A percentile compares a stretch with the other conserved stretches of the same genome.
Evolutionary conservation across 92 coral and sea anemone species (phyloP).

Genomic region (Porites lobata): DNA sequence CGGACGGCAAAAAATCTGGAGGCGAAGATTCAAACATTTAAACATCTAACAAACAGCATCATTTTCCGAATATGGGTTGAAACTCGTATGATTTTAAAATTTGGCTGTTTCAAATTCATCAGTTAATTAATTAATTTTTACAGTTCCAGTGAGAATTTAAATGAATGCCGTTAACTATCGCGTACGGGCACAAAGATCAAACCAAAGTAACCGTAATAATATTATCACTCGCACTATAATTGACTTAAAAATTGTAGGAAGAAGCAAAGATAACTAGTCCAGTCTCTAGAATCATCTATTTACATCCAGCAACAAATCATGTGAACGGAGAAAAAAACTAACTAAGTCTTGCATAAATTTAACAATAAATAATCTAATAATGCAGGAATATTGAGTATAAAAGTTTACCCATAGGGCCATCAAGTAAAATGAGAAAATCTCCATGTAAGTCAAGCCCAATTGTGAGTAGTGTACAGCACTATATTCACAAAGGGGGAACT

Average conservation of each 20-base stretch:
- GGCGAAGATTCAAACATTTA: not conserved
- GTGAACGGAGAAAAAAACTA: not conserved
- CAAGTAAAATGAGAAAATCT: conserved; percentile 14
- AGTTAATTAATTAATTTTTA: no score
- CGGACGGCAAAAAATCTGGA: not conserved
- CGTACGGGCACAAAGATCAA: not conserved
- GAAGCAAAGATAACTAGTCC: no score
- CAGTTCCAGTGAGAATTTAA: not conserved
- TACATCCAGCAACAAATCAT: not conserved
- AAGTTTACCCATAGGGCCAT: conserved; percentile 1
- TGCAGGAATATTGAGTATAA: not conserved
- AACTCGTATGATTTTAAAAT: no score
- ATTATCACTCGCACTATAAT: not conserved
- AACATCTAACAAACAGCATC: not conserved
- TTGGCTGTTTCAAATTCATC: no score
- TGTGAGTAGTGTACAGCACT: no score
- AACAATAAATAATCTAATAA: conserved; percentile 15
- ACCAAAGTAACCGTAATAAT: not conserved
- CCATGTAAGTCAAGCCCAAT: not conserved
- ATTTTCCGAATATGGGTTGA: not conserved
- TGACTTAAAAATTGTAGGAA: not conserved
- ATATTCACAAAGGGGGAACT: not conserved
- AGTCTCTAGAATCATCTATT: no score
- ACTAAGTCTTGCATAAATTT: not conserved
- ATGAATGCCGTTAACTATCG: no score